Percentiles rank a stretch among this genome's conserved stretches.
Evolutionary conservation across 2,888 invertebrate species (phyloP).

Genomic region (Polymixis lichenea): DNA sequence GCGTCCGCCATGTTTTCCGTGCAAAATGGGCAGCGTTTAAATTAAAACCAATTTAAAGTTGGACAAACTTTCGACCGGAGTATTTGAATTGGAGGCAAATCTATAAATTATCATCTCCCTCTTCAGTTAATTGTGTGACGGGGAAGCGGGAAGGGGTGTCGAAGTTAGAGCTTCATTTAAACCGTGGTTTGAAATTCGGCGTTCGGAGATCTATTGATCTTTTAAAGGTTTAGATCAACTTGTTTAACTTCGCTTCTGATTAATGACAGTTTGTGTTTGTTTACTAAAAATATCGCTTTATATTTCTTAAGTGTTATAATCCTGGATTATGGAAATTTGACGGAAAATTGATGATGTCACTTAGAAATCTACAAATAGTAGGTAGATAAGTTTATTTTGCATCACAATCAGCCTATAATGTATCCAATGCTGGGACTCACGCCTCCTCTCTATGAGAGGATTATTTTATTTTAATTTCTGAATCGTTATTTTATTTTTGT

Average conservation of each 20-base stretch:
- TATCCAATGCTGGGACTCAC: too few species aligned
- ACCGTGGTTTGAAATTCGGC: conserved; percentile 35
- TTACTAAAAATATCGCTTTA: conserved; percentile 31
- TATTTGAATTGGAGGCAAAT: conserved; percentile 61
- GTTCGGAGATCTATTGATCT: conserved; percentile 52
- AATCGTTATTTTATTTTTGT: too few species aligned
- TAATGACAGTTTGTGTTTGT: conserved; percentile 43
- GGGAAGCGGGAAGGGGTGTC: conserved; percentile 31
- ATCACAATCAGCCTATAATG: too few species aligned
- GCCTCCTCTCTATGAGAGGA: too few species aligned
- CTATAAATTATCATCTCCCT: conserved; percentile 65
- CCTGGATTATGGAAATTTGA: neutral
- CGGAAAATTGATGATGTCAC: neutral
- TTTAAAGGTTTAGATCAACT: conserved; percentile 47
- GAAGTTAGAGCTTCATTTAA: conserved; percentile 55
- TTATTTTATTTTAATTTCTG: too few species aligned
- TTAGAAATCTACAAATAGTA: neutral
- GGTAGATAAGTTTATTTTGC: neutral
- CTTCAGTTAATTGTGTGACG: conserved; percentile 56
- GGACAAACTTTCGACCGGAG: conserved; percentile 42
- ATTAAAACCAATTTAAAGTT: conserved; percentile 63
- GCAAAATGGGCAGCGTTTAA: conserved; percentile 50
- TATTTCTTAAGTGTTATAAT: conserved; percentile 8
- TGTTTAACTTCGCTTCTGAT: conserved; percentile 53
- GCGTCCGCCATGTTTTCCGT: conserved; percentile 7